Percentiles rank a stretch among this genome's conserved stretches.
These are phyloP conservation scores for Anolis carolinensis DNA, from an alignment of 2,113 vertebrate genomes.

Conservation along the genomic window DNA sequence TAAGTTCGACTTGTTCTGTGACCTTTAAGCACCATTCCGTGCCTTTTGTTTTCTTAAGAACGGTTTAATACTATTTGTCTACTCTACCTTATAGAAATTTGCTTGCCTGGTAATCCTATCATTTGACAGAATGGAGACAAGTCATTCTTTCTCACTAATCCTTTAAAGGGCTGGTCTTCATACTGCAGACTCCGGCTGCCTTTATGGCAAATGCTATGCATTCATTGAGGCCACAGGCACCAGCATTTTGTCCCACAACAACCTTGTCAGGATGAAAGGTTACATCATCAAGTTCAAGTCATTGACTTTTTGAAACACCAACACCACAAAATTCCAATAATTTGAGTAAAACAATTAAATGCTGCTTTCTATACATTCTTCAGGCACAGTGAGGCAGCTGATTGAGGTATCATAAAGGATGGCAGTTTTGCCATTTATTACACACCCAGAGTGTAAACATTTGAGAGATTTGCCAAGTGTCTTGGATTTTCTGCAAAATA, in stretches of 20 bases:
- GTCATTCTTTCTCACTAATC: slow-evolving; percentile 57
- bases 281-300: background rate
- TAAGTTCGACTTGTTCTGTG: slow-evolving; percentile 70
- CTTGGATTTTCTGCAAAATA: background rate
- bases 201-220: slow-evolving; percentile 40
- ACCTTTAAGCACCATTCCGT: slow-evolving; percentile 70
- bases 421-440: background rate
- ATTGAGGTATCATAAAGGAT: background rate
- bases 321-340: background rate
- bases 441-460: background rate
- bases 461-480: background rate
- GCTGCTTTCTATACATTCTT: background rate
- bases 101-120: slow-evolving; percentile 69
- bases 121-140: slow-evolving; percentile 62
- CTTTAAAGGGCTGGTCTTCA: slow-evolving; percentile 55
- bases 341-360: background rate
- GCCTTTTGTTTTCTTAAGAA: slow-evolving; percentile 73
- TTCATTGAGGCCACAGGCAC: background rate
- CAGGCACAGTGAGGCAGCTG: background rate
- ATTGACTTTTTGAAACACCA: background rate
- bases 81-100: slow-evolving; percentile 64
- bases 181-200: slow-evolving; percentile 30
- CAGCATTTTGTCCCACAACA: background rate
- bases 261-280: slow-evolving; percentile 6
- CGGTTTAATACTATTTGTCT: slow-evolving; percentile 65